These are phyloP conservation scores for Lochmaea crataegi DNA, from an alignment of 2,888 invertebrate species.

Conservation along the genomic window DNA sequence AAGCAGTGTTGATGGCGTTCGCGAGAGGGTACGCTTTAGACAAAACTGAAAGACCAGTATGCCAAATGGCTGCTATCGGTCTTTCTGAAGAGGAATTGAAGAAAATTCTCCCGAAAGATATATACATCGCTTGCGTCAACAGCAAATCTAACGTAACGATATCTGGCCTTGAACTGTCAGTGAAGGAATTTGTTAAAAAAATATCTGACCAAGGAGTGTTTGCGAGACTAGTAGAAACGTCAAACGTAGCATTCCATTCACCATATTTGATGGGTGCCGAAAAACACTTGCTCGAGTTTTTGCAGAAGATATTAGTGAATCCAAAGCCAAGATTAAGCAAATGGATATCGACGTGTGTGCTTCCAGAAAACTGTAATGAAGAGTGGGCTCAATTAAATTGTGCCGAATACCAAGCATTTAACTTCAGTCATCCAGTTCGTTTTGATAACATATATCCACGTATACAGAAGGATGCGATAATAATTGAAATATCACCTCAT, in stretches of 20 bases:
- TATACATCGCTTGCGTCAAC: conserved; percentile 91
- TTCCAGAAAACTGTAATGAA: conserved; percentile 72
- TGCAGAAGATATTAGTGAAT: conserved; percentile 73
- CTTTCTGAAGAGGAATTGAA: conserved; percentile 55
- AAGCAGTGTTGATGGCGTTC: conserved; percentile 71
- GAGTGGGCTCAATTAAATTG: conserved; percentile 73
- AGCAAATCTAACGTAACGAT: conserved; percentile 87
- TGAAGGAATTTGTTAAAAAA: conserved; percentile 74
- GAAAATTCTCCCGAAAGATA: conserved; percentile 76
- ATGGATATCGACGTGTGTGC: conserved; percentile 86
- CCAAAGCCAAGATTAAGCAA: conserved; percentile 76
- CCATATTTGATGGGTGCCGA: conserved; percentile 78
- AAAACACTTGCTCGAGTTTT: conserved; percentile 69
- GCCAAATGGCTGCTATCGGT: conserved; percentile 77
- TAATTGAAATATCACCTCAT: conserved; percentile 88
- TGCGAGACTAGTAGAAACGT: conserved; percentile 81
- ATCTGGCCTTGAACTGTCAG: conserved; percentile 82
- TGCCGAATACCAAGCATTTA: conserved; percentile 90
- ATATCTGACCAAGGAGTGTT: conserved; percentile 77
- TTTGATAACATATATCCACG: conserved; percentile 82
- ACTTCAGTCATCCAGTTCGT: conserved; percentile 74
- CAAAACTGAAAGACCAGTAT: conserved; percentile 52
- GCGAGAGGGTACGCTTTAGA: conserved; percentile 67
- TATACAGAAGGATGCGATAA: conserved; percentile 81
- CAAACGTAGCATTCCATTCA: conserved; percentile 87